Base-by-base conservation (phyloP, 2,888 invertebrate species). In the Apodemia duryi region DNA sequence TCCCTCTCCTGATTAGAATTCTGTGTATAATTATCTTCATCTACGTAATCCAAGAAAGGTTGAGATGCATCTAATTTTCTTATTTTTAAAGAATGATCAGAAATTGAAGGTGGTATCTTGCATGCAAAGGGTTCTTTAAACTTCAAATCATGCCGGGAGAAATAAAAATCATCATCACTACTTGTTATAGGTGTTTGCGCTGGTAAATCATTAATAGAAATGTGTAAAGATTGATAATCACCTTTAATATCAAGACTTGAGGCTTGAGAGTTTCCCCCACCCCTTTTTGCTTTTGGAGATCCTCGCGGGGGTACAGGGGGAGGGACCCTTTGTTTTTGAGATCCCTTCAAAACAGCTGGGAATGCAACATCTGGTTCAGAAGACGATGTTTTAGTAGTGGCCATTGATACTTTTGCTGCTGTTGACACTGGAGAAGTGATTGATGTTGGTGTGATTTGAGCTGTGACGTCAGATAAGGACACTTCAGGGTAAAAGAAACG, bases 281-380 rank as follows among this genome's bases (percentile, higher is more conserved):
- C 92, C 51, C 93, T 88, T 84, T 94, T 94, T 67, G 92, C 86
- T 83, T 95, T 95, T 60, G 95, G 96, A 38, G 96, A 95, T 66
- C 96, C 96, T 76, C 97, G 92, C 4, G 97, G 97, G 65, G 97
- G 97, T 64, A 97, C 97, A 32, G 97, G 97, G 65, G 97, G 97
- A 57, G 97, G 97, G 54, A 97, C 94, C 85, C 96, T 95, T 75
- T 95, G 93, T 85, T 96, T 96, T 73, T 93, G 92, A 57, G 94
- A 93, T 77, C 95, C 95, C 85, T 95, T 96, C 78, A 96, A 90
- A 63, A 96, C 95, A 63, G 95, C 95, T 63, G 96, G 96, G 83
- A 96, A 96, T 65, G 93, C 94, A 70, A 93, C 84, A 64, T 92
- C 91, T 2, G 93, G 93, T 65, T 94, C 93, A 46, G 92, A 84